Evolutionary conservation across 2,888 invertebrate genomes (phyloP), one percentile per base, ranked within the genome.

Genomic region (Ophion ventricosus): DNA sequence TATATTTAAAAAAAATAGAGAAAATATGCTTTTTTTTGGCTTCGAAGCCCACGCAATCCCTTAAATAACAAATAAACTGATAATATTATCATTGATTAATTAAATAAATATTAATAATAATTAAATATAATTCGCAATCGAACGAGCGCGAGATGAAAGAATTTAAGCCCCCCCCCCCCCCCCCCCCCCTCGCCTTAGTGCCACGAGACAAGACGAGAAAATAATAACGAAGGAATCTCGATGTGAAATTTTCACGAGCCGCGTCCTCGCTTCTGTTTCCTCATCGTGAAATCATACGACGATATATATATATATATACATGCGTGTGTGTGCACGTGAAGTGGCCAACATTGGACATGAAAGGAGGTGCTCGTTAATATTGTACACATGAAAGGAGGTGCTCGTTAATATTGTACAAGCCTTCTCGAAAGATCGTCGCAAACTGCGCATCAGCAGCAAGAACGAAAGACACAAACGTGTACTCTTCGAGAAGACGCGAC

Each of bases 361-460:
- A 59, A 43, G 56, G 23, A 61, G 43, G 59, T 25, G 63, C 49
- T 67, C 61, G 43, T 70, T 25, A 35, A 74, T 77, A 72, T 83
- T 80, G 40, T 67, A 83, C 26, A 29, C 26, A 54, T 20, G 40
- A 59, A 59, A 43, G 56, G 23, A 61, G 43, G 59, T 25, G 63
- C 49, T 67, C 61, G 43, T 70, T 25, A 35, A 74, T 77, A 72
- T 83, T 80, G 40, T 67, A 83, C 26, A 29, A 72, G 63, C 29
- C 64, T n/a, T n/a, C n/a, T 64, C 57, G 72, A 76, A 66, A 80
- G 80, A 67, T 54, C 25, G n/a, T 43, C 10, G 63, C n/a, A 4
- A 84, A 80, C 54, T 80, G 83, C 77, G 80, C 83, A 77, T 84
- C 83, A 69, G 23, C 56, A 17, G 14, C n/a, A 10, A 25, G 54